A percentile compares a stretch with the other conserved stretches of the same genome.
Evolutionary conservation across 1,140 invertebrate genomes (phyloP).

Genomic region (Ptiloglossa arizonensis): DNA sequence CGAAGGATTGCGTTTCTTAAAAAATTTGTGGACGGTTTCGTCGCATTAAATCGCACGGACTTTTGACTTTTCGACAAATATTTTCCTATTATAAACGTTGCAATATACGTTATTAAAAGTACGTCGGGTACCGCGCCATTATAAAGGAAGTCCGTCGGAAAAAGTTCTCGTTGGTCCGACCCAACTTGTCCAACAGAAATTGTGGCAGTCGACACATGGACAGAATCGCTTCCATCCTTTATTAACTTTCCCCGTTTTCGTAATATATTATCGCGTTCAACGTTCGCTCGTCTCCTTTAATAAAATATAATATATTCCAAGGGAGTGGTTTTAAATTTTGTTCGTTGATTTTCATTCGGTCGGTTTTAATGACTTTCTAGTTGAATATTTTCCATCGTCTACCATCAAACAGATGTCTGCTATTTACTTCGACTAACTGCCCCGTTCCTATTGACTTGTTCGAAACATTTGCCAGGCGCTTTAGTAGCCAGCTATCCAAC

Average conservation of each 20-base stretch:
- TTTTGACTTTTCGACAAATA: background rate
- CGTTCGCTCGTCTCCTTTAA: background rate
- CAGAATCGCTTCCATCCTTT: background rate
- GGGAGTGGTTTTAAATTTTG: too few relatives aligned
- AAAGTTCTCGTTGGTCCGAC: background rate
- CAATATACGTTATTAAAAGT: too few relatives aligned
- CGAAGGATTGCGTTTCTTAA: too few relatives aligned
- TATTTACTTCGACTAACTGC: background rate
- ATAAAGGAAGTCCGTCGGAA: background rate
- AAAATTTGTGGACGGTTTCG: too few relatives aligned
- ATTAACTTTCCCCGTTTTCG: background rate
- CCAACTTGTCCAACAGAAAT: background rate
- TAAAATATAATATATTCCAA: background rate
- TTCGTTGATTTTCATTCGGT: background rate
- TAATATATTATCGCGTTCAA: background rate
- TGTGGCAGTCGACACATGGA: background rate
- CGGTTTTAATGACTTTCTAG: background rate
- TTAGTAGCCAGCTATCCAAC: background rate
- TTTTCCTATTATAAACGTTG: background rate
- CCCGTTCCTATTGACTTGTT: constrained; percentile 21
- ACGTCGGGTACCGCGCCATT: background rate
- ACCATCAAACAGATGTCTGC: too few relatives aligned
- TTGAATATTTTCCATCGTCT: too few relatives aligned
- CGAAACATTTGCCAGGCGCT: constrained; percentile 22
- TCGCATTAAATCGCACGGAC: too few relatives aligned